A percentile compares a stretch with the other conserved stretches of the same genome.
phyloP scores from a whole-genome alignment of 2,113 vertebrate species.

The Rallus limicola region DNA sequence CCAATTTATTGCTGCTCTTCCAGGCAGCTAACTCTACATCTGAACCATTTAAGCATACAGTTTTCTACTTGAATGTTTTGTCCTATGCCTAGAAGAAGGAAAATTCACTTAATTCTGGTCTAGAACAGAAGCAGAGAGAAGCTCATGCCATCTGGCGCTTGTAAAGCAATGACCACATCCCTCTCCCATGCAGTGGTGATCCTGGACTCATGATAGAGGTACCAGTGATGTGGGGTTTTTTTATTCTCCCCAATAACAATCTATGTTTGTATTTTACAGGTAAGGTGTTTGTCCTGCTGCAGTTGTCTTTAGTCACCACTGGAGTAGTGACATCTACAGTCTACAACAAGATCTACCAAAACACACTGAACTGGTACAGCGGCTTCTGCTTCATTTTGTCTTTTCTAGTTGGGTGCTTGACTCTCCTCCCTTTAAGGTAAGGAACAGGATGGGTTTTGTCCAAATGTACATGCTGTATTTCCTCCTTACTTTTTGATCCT shows the following conservation, averaged over 20 bases:
- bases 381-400: conserved; percentile 87
- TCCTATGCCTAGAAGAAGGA: background rate
- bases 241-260: background rate
- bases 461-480: background rate
- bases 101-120: background rate
- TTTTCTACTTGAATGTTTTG: background rate
- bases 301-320: conserved; percentile 82
- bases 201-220: background rate
- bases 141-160: background rate
- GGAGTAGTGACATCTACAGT: conserved; percentile 84
- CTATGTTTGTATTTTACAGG: conserved; percentile 65
- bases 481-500: background rate
- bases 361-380: conserved; percentile 82
- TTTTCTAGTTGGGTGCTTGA: conserved; percentile 80
- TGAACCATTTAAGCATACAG: background rate
- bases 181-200: background rate
- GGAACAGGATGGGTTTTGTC: background rate
- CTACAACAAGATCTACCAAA: conserved; percentile 91
- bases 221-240: background rate
- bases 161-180: background rate
- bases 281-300: conserved; percentile 83
- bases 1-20: background rate
- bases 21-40: background rate
- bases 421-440: conserved; percentile 88
- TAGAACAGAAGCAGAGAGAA: background rate